Evolutionary conservation across 2,113 vertebrate species (phyloP).

Genomic region (Psilopsiagon aurifrons): DNA sequence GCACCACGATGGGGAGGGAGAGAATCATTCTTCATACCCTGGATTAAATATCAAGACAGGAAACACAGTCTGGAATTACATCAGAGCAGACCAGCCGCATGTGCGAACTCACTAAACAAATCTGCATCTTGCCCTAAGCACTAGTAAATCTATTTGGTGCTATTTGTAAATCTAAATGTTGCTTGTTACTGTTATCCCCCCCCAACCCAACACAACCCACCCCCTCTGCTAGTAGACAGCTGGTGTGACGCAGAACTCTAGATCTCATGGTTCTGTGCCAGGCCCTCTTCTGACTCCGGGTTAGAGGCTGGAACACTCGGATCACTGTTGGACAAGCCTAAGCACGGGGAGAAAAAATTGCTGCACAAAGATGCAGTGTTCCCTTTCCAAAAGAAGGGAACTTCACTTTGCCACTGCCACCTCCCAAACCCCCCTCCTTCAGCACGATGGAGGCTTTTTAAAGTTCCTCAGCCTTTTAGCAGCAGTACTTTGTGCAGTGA

Average conservation of each 20-base stretch:
- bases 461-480: not conserved
- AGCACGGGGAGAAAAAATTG: not conserved
- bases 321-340: slow-evolving; percentile 44
- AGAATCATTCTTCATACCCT: slow-evolving; percentile 4
- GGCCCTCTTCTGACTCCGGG: slow-evolving; percentile 20
- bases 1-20: not conserved
- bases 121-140: slow-evolving; percentile 37
- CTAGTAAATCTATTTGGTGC: not conserved
- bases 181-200: not conserved
- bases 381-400: not conserved
- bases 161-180: not conserved
- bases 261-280: slow-evolving; percentile 57
- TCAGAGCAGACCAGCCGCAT: not conserved
- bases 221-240: slow-evolving; percentile 63
- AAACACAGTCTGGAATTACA: slow-evolving; percentile 29
- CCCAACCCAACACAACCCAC: not conserved
- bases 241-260: slow-evolving; percentile 69
- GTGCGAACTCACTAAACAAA: slow-evolving; percentile 23
- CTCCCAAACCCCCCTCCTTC: not conserved
- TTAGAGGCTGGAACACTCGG: slow-evolving; percentile 54
- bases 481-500: not conserved
- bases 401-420: not conserved
- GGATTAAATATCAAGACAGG: slow-evolving; percentile 41
- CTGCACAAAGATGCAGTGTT: slow-evolving; percentile 5
- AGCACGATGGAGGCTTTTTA: not conserved